Base-by-base conservation (phyloP, 2,888 invertebrate genomes). In the Macrosiphum euphorbiae region DNA sequence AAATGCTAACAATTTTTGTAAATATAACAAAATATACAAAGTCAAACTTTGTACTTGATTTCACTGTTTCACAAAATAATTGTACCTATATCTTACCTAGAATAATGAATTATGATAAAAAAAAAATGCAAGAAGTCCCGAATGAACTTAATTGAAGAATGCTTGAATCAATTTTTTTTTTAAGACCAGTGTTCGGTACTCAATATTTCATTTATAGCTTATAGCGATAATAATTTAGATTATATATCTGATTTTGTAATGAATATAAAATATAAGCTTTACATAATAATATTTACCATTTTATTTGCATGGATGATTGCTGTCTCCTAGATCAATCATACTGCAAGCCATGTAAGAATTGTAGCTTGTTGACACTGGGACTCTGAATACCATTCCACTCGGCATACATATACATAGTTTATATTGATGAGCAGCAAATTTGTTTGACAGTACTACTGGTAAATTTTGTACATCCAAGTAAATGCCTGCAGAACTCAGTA, bases 371-470 rank as follows among this genome's bases (percentile, higher is more conserved):
- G 97, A 97, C 0, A 98, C 97, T 0, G 98, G 97, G 10, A 98
- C 97, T 94, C 97, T 96, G 95, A 98, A 98, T 91, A 99, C 95
- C 95, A 97, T 98, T 0, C 98, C 98, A 95, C 97, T 97, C 0
- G 98, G 98, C 98, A 98, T 98, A 95, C 98, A 98, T 1, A 98
- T 97, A 95, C 98, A 99, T 1, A 99, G 97, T 95, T 98, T 98
- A 95, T 97, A 98, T 95, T 98, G 98, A 52, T 61, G 94, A 94
- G 94, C 86, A n/a, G 94, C 61, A 90, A 86, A 94, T 90, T 86
- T 94, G 11, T 90, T 90, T 0, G 86, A 90, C 4, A 94, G 28
- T 35, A 94, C 94, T 24, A 94, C 94, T 20, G 94, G 94, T 86
- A 94, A 94, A 90, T 94, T 94, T 20, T 94, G 94, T n/a, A 94